These are phyloP conservation scores for Phainopepla nitens DNA, from an alignment of 2,113 vertebrate species.

Conservation along the genomic window DNA sequence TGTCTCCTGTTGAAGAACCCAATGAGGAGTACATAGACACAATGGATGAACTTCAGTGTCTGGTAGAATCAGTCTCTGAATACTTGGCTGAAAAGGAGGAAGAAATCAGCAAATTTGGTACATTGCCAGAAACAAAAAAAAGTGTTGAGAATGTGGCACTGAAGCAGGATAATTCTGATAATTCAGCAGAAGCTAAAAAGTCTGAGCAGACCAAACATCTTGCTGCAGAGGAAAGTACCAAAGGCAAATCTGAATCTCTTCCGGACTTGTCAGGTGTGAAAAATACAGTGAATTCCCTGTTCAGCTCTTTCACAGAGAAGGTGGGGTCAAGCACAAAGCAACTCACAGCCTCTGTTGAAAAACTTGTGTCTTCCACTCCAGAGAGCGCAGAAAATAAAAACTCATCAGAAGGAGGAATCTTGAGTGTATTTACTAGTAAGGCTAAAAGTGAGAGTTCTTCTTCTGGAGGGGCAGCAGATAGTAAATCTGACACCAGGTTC, in stretches of 20 bases:
- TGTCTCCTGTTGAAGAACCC: constrained; percentile 75
- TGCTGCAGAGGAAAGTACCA: constrained; percentile 7
- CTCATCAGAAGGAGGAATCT: constrained; percentile 68
- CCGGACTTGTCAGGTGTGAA: constrained; percentile 80
- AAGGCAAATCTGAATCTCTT: constrained; percentile 45
- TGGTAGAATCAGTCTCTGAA: constrained; percentile 91
- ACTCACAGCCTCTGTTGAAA: constrained; percentile 72
- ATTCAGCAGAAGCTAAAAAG: constrained; percentile 34
- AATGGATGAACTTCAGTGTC: constrained; percentile 87
- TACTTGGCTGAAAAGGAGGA: constrained; percentile 94
- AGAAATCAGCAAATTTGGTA: constrained; percentile 86
- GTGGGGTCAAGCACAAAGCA: constrained; percentile 80
- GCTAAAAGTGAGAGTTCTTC: constrained; percentile 70
- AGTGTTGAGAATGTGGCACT: not conserved
- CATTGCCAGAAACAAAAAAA: constrained; percentile 72
- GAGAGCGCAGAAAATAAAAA: constrained; percentile 53
- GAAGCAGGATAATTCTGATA: constrained; percentile 37
- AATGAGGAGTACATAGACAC: constrained; percentile 79
- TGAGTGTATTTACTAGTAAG: constrained; percentile 70
- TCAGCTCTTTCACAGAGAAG: constrained; percentile 83
- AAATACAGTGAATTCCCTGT: constrained; percentile 81
- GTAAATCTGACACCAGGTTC: constrained; percentile 61
- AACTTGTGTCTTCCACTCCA: constrained; percentile 64
- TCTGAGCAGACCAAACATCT: constrained; percentile 16
- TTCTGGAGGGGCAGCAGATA: constrained; percentile 62